Base-by-base conservation (phyloP, 2,113 vertebrate genomes). In the Notechis scutatus region DNA sequence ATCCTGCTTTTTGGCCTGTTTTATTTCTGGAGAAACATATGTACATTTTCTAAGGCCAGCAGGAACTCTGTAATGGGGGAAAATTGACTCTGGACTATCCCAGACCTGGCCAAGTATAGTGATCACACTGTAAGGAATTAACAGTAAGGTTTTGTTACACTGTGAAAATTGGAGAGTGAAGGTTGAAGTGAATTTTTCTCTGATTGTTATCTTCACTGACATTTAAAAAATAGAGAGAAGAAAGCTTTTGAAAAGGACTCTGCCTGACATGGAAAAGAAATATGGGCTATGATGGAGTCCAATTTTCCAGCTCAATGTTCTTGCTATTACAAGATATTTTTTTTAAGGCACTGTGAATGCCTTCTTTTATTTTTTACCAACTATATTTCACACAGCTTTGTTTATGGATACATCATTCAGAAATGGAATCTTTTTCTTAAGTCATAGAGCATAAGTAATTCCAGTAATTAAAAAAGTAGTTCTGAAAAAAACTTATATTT, bases 361-460 rank as follows among this genome's bases (percentile, higher is more conserved):
- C 34, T 95, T 96, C 69, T 93, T 87, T 74, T 96, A 93, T 96
- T 96, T 74, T 97, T 96, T 95, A 94, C 81, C 95, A 95, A 97
- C 94, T 3, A 74, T 86, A 91, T 96, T 96, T 96, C 87, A 93
- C 56, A 50, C 64, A 94, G 10, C 94, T 94, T 64, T 55, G 85
- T 92, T 97, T 95, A 95, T 39, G 94, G 90, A 95, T 90, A 94
- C 96, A 94, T 95, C 92, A 94, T 26, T 92, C 94, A 52, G 1
- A 81, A 95, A 95, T 87, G 52, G 4, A 92, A 57, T 92, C 87
- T 88, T 61, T 95, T 95, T 96, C 90, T 56, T 81, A 93, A 52
- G 55, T 88, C 74, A 93, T 45, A 64, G 92, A 34, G 92, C 64
- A 86, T 92, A 89, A 34, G 90, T 61, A 85, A 93, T 93, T 95